Evolutionary conservation across 1,140 invertebrate species (phyloP).

Genomic region (Hyphantria cunea): DNA sequence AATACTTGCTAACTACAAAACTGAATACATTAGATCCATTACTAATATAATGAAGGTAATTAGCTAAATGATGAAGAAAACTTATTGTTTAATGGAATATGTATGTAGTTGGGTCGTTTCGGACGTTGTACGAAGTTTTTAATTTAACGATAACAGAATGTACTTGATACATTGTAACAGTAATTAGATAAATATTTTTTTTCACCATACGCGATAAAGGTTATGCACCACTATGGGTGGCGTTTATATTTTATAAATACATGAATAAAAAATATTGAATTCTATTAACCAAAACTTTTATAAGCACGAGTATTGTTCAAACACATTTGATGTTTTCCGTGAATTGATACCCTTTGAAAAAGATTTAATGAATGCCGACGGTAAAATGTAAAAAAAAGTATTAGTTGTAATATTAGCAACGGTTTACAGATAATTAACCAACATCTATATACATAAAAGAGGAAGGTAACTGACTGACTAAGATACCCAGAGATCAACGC

Average conservation of each 20-base stretch:
- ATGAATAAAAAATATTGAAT: no score
- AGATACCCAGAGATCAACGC: no score
- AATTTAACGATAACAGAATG: neutral
- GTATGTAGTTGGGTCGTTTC: neutral
- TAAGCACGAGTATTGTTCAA: no score
- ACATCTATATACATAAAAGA: no score
- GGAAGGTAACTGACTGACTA: no score
- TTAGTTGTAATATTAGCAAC: no score
- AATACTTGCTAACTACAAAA: constrained; percentile 17
- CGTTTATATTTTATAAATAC: neutral
- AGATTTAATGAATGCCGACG: no score
- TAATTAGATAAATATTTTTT: constrained; percentile 19
- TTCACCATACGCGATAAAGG: constrained; percentile 2
- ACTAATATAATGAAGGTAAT: constrained; percentile 4
- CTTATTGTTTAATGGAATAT: constrained; percentile 2
- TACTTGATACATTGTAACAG: constrained; percentile 7
- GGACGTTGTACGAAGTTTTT: constrained; percentile 1
- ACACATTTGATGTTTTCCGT: no score
- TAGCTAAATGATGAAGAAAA: neutral
- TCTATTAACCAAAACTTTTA: no score
- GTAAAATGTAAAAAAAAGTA: no score
- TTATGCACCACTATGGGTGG: neutral
- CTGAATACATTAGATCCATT: constrained; percentile 16
- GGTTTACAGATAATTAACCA: no score
- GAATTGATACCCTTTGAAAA: no score